Percentiles rank a stretch among this genome's conserved stretches.
Evolutionary conservation across 2,888 invertebrate species (phyloP).

Genomic region (Pecten maximus): DNA sequence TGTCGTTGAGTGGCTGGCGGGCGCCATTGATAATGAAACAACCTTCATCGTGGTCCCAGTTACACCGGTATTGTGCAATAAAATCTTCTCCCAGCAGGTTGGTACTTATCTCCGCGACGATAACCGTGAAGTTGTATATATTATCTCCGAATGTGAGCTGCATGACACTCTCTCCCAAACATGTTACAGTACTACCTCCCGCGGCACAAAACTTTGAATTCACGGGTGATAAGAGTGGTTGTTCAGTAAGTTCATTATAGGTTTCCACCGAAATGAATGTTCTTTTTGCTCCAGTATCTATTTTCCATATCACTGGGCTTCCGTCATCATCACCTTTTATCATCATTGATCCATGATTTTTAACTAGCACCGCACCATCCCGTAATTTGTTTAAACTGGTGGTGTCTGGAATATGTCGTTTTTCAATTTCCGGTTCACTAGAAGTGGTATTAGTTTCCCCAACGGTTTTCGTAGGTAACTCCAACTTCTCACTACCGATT

Average conservation of each 20-base stretch:
- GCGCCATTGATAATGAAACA: background rate
- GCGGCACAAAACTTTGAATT: too few species aligned
- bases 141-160: background rate
- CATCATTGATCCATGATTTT: background rate
- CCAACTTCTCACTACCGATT: too few species aligned
- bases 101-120: background rate
- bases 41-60: constrained; percentile 20
- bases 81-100: too few species aligned
- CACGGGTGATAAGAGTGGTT: background rate
- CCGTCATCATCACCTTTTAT: background rate
- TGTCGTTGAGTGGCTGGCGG: background rate
- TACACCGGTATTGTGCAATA: too few species aligned
- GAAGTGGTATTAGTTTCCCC: too few species aligned
- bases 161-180: background rate
- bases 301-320: constrained; percentile 16
- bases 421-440: too few species aligned
- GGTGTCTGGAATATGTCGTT: too few species aligned
- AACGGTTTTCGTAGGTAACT: too few species aligned
- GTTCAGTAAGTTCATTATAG: background rate
- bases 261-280: constrained; percentile 28
- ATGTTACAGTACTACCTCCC: background rate
- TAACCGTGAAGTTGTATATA: background rate
- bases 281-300: constrained; percentile 21
- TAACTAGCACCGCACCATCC: background rate
- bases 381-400: background rate